Conservation (phyloP, 2,888 invertebrate species). For the Apocheima hispidaria region DNA sequence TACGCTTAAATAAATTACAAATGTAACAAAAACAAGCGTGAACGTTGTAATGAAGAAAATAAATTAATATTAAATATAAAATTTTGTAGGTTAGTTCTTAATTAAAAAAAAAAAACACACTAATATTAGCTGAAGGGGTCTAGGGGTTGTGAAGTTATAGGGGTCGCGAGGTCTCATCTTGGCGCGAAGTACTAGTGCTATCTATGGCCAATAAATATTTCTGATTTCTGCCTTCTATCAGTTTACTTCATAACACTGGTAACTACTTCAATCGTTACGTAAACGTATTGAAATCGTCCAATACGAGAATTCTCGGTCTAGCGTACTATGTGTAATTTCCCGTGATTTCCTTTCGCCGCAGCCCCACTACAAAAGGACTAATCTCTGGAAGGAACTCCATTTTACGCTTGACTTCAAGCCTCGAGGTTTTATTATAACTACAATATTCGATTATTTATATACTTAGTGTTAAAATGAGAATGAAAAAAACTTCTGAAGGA, state of each 20-base stretch:
- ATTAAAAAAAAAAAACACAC: too few relatives aligned
- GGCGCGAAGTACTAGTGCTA: too few relatives aligned
- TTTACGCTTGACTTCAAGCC: slow-evolving; percentile 74
- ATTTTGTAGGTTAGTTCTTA: too few relatives aligned
- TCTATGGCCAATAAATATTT: not conserved
- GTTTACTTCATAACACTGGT: not conserved
- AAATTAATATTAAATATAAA: too few relatives aligned
- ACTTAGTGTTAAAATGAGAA: not conserved
- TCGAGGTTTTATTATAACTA: slow-evolving; percentile 54
- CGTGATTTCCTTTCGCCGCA: slow-evolving; percentile 67
- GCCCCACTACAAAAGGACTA: slow-evolving; percentile 71
- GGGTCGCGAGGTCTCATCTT: too few relatives aligned
- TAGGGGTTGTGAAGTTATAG: too few relatives aligned
- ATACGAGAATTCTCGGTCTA: slow-evolving; percentile 32
- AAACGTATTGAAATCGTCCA: slow-evolving; percentile 28
- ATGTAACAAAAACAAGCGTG: too few relatives aligned
- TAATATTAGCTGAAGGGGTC: too few relatives aligned
- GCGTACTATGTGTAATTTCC: slow-evolving; percentile 75
- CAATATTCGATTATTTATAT: not conserved
- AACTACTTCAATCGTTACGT: slow-evolving; percentile 1
- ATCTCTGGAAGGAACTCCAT: slow-evolving; percentile 78
- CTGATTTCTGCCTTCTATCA: too few relatives aligned
- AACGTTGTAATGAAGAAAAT: too few relatives aligned
- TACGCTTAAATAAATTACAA: too few relatives aligned
- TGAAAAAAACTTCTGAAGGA: not conserved